Evolutionary conservation across 2,888 invertebrate species (phyloP), one percentile per base, ranked within the genome.

Genomic region (Alloscopus bannaensis): DNA sequence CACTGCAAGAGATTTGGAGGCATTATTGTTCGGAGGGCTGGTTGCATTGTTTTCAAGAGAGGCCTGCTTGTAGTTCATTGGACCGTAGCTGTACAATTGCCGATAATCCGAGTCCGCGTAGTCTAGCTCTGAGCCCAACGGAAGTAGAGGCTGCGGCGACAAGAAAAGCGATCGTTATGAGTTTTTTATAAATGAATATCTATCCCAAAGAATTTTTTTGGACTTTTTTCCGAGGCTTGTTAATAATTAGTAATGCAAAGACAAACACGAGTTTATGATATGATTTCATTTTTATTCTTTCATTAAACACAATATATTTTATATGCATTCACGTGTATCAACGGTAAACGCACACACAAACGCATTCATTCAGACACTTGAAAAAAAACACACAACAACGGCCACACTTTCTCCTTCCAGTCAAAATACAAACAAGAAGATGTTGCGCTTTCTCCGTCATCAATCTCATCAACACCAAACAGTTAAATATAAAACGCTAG

Each of bases 101-200:
- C 93, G 93, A 89, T 95, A 93, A 89, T 96, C 95, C 86, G 95
- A 93, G 89, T 96, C 96, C 81, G 96, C 96, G 89, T 96, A 96
- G 87, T 94, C 94, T 89, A 96, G 91, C 89, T 96, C 95, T 88
- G 73, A 68, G 4, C 80, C 80, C 45, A 77, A 62, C 18, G 91
- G 91, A 87, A 90, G 91, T 87, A 94, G 93, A 84, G 95, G 94
- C 96, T 76, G 42, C 29, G 11, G 11, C 8, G 18, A 47, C n/a
- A n/a, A n/a, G n/a, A n/a, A n/a, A n/a, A n/a, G n/a, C n/a, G n/a
- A n/a, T n/a, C n/a, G n/a, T n/a, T n/a, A n/a, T n/a, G n/a, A n/a
- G n/a, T n/a, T n/a, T n/a, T n/a, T n/a, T n/a, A n/a, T n/a, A n/a
- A n/a, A n/a, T n/a, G n/a, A n/a, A n/a, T n/a, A n/a, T n/a, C n/a